A percentile compares a stretch with the other conserved stretches of the same genome.
Conservation (phyloP, 2,888 invertebrate species). For the Eretmocerus hayati region DNA sequence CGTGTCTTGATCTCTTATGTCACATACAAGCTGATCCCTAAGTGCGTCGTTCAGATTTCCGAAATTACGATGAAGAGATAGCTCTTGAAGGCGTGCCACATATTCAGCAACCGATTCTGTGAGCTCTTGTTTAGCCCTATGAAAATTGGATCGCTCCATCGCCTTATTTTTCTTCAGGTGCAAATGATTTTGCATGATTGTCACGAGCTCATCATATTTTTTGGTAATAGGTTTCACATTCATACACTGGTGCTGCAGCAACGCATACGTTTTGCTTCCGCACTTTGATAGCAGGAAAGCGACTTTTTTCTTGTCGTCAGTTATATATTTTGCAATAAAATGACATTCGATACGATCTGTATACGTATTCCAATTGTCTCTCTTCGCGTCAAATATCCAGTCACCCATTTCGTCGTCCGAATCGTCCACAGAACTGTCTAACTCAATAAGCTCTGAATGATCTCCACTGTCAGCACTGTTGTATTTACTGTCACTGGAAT, state of each 20-base stretch:
- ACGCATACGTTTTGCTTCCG: background rate
- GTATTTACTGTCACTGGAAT: too few species aligned
- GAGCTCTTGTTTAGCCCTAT: conserved; percentile 11
- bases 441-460: too few species aligned
- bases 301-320: background rate
- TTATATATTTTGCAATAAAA: background rate
- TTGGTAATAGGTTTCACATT: background rate
- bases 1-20: background rate
- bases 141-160: conserved; percentile 19
- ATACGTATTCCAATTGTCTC: background rate
- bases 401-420: too few species aligned
- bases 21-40: background rate
- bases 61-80: conserved; percentile 8
- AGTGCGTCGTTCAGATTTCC: background rate
- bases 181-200: background rate
- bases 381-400: too few species aligned
- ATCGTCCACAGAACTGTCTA: too few species aligned
- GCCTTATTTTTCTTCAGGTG: background rate
- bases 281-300: background rate
- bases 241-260: background rate
- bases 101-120: conserved; percentile 11
- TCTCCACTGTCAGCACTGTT: too few species aligned
- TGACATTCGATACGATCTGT: background rate
- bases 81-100: background rate
- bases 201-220: background rate